Percentiles rank a stretch among this genome's conserved stretches.
phyloP scores from a whole-genome alignment of 1,140 invertebrate genomes.

The Telenomus remus region DNA sequence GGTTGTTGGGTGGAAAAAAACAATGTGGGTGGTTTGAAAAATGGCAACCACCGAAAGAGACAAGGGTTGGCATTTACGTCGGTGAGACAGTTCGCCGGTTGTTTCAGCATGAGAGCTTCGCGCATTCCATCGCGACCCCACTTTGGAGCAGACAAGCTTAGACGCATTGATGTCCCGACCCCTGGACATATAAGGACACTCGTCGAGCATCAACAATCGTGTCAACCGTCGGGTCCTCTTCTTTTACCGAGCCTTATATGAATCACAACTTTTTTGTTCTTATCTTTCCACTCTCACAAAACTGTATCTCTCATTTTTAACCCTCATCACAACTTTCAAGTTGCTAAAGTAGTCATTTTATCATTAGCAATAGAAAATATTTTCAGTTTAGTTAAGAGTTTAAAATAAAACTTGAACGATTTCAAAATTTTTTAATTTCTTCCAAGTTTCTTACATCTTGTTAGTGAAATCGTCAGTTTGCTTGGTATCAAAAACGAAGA shows the following conservation, averaged over 20 bases:
- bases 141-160: constrained; percentile 51
- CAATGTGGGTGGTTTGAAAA: no score
- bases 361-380: no score
- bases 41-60: neutral
- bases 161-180: constrained; percentile 61
- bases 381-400: no score
- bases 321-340: no score
- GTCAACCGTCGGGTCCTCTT: constrained; percentile 20
- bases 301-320: no score
- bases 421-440: no score
- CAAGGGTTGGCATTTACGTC: constrained; percentile 2
- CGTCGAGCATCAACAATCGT: constrained; percentile 35
- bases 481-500: no score
- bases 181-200: constrained; percentile 66
- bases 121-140: constrained; percentile 67
- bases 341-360: no score
- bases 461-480: no score
- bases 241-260: constrained; percentile 7
- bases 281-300: neutral
- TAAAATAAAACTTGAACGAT: no score
- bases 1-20: neutral
- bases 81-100: constrained; percentile 30
- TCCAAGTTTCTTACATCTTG: no score
- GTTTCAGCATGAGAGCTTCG: constrained; percentile 64
- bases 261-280: neutral